A percentile compares a stretch with the other conserved stretches of the same genome.
phyloP scores from a whole-genome alignment of 2,797 vertebrate species.

The Muraenolepis orangiensis region DNA sequence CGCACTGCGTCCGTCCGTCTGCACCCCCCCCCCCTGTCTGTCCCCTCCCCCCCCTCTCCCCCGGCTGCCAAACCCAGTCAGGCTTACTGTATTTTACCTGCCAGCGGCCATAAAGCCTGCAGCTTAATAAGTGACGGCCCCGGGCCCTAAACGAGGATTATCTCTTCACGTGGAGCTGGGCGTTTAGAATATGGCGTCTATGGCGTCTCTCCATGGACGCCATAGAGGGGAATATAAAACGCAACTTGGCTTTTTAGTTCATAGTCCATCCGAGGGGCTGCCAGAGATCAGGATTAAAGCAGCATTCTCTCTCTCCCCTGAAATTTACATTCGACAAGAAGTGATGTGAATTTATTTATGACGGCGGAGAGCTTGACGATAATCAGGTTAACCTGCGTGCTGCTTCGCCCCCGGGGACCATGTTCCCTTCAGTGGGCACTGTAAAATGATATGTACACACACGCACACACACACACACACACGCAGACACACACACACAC shows the following conservation, averaged over 20 bases:
- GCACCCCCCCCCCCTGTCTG: not conserved
- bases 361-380: constrained; percentile 1
- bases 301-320: constrained; percentile 49
- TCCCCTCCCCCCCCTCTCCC: not conserved
- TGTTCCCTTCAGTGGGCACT: not conserved
- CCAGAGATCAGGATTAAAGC: constrained; percentile 63
- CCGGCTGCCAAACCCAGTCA: constrained; percentile 65
- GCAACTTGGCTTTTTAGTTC: constrained; percentile 64
- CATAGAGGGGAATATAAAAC: constrained; percentile 38
- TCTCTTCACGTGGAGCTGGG: constrained; percentile 59
- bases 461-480: too few species aligned
- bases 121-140: constrained; percentile 65
- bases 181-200: constrained; percentile 55
- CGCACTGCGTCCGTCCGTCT: constrained; percentile 39
- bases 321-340: constrained; percentile 49
- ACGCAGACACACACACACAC: too few species aligned
- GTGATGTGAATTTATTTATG: constrained; percentile 21
- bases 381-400: not conserved
- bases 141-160: constrained; percentile 71
- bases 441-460: not conserved
- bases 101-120: constrained; percentile 65
- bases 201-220: constrained; percentile 50
- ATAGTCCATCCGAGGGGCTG: constrained; percentile 52
- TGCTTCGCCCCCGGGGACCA: not conserved
- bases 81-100: constrained; percentile 73